Conservation (phyloP, 2,888 invertebrate species). For the Cosmopolites sordidus region DNA sequence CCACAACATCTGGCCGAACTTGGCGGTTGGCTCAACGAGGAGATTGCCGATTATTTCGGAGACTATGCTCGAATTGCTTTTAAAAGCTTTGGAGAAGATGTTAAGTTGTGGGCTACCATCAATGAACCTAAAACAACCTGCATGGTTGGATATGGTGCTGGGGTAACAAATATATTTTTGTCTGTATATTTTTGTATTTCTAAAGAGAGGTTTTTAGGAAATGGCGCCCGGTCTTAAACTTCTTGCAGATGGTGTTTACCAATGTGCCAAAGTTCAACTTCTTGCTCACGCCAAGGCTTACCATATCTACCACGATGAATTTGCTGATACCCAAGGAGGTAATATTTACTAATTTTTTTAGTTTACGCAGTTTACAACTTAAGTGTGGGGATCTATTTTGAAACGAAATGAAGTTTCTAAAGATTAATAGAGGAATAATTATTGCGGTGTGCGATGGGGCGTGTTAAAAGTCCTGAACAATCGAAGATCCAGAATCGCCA, state of each 20-base stretch:
- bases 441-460: no score
- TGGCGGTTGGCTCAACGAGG: conserved; percentile 25
- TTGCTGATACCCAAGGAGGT: conserved; percentile 37
- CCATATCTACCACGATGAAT: conserved; percentile 46
- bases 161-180: conserved; percentile 26
- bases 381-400: no score
- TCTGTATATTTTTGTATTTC: neutral
- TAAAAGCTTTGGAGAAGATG: conserved; percentile 21
- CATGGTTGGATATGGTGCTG: conserved; percentile 21
- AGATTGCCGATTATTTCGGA: conserved; percentile 22
- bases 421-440: no score
- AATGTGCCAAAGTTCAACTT: conserved; percentile 52
- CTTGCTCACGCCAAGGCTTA: conserved; percentile 50
- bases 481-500: no score
- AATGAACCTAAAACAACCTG: conserved; percentile 26
- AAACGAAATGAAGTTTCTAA: no score
- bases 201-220: conserved; percentile 4
- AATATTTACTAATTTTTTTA: neutral
- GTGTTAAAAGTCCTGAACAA: no score
- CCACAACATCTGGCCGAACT: conserved; percentile 49
- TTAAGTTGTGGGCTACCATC: conserved; percentile 23
- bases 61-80: conserved; percentile 24
- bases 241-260: conserved; percentile 47
- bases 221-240: conserved; percentile 25
- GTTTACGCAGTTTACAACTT: no score